Percentiles rank a stretch among this genome's conserved stretches.
Evolutionary conservation across 2,797 vertebrate genomes (phyloP).

Genomic region (Lacerta agilis): DNA sequence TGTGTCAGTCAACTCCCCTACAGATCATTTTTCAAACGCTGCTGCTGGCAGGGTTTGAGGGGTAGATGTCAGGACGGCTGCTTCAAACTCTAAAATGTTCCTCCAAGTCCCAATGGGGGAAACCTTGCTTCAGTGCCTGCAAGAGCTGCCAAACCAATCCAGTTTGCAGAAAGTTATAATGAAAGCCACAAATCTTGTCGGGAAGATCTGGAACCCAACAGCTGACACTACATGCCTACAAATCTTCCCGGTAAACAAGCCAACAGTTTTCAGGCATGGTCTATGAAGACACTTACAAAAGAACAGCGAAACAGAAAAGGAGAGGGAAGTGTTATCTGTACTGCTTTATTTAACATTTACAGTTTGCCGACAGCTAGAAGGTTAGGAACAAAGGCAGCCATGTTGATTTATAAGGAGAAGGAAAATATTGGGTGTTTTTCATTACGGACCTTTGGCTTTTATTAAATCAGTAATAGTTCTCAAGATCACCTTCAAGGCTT

Average conservation of each 20-base stretch:
- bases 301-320: not conserved
- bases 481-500: not conserved
- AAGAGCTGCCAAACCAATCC: conserved; percentile 6
- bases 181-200: not conserved
- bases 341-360: not conserved
- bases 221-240: not conserved
- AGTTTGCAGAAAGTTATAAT: not conserved
- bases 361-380: not conserved
- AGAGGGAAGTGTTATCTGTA: not conserved
- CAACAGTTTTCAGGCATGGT: not conserved
- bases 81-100: not conserved
- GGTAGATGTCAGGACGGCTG: not conserved
- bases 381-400: not conserved
- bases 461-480: not conserved
- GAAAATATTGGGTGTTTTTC: too few relatives aligned
- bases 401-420: not conserved
- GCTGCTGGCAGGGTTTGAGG: not conserved
- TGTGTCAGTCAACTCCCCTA: not conserved
- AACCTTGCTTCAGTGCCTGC: not conserved
- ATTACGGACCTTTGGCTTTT: not conserved
- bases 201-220: not conserved
- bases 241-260: not conserved
- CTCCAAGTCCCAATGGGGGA: not conserved
- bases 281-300: not conserved
- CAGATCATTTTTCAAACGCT: not conserved